Base-by-base conservation (phyloP, 2,113 vertebrate species). In the Tenebrosternarchus preto region DNA sequence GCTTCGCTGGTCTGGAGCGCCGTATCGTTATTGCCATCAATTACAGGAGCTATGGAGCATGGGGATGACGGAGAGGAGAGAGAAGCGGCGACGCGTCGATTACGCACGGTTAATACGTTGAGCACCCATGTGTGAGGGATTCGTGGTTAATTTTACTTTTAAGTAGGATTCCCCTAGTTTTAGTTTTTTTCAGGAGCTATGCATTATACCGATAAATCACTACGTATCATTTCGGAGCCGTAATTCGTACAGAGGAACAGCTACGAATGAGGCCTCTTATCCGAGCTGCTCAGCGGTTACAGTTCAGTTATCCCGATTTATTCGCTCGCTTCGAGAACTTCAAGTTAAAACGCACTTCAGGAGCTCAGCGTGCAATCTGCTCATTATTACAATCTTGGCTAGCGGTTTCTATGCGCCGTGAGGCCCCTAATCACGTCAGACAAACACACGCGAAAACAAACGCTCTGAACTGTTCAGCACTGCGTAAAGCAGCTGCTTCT, bases 1-100 rank as follows among this genome's bases (percentile, higher is more conserved):
- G 56, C 27, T 67, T 31, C 16, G 66, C 46, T 19, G 22, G 68
- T 20, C 50, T 11, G 63, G 76, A 78, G 60, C n/a, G 61, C 69
- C 71, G 16, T 73, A 79, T 72, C 63, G 19, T 31, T 56, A 82
- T 79, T 79, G 74, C 25, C 31, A 33, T 81, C 70, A 70, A 70
- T 81, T 81, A 81, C 63, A 73, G 33, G 55, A 39, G 61, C 70
- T 69, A 46, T 24, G 72, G 61, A 55, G 31, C 71, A 70, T 43
- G 24, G 12, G 25, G 36, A 24, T 22, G 16, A 19, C 15, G 27
- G 66, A 84, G 60, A 76, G 24, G 39, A 43, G 64, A 20, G 0
- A 17, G 57, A 33, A 46, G 17, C 0, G 19, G 36, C 17, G 46
- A 29, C 24, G 5, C 12, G 22, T 16, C 61, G 19, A 67, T 53